Base-by-base conservation (phyloP, 2,888 invertebrate species). In the Ennomos quercinarius region DNA sequence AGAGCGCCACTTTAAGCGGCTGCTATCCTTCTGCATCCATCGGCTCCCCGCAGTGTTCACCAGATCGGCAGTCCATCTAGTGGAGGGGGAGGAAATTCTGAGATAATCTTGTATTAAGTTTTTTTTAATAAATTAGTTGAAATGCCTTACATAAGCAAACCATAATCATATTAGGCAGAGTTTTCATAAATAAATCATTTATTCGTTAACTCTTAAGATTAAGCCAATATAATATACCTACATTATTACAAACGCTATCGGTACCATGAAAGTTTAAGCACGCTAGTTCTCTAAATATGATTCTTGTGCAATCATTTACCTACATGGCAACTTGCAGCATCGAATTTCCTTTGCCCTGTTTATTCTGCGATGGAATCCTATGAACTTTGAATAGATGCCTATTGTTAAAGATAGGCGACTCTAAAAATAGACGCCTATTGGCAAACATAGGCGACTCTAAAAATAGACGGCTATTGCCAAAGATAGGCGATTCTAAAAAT, bases 311-410 rank as follows among this genome's bases (percentile, higher is more conserved):
- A 58, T 52, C 57, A 52, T 6, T 27, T 27, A n/a, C n/a, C n/a
- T n/a, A 47, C 52, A 51, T 52, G 57, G 48, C 52, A 52, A 47
- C 52, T 39, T 39, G 43, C 43, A 48, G 48, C 48, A 49, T 49
- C 49, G 55, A 49, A 55, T 48, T 55, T 55, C 55, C 48, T 55
- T 48, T 48, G 48, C 13, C 43, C 12, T 55, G 48, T 55, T 48
- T 48, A 55, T 48, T 38, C 38, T 43, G 5, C 27, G 38, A 9
- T 13, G 8, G 48, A 8, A 12, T 42, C 10, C 6, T 36, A 11
- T 39, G 36, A 54, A 44, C 43, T 43, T 27, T 35, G 43, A 44
- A 43, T 48, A 12, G 13, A 27, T 9, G 38, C 17, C 11, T 41
- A 41, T 43, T 43, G 27, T n/a, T 27, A 10, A 8, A 12, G 17